A percentile compares a stretch with the other conserved stretches of the same genome.
phyloP scores from a whole-genome alignment of 2,888 invertebrate genomes.

The Cephus spinipes region DNA sequence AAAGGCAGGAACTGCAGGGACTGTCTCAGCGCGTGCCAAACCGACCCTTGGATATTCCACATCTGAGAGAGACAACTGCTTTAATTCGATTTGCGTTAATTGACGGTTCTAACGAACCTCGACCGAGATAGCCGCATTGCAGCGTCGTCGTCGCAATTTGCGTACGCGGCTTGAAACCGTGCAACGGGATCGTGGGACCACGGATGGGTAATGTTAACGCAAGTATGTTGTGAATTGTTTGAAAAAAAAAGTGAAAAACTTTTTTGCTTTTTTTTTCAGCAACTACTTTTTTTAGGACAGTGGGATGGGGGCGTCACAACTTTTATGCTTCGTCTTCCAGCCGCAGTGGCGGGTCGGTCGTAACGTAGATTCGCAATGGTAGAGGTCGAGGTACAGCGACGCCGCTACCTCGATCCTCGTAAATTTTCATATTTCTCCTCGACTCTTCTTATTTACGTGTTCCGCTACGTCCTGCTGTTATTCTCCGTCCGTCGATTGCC shows the following conservation, averaged over 20 bases:
- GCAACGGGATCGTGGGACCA: neutral
- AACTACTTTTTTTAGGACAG: neutral
- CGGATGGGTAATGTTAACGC: neutral
- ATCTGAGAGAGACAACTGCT: neutral
- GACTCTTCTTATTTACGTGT: neutral
- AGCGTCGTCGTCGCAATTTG: constrained; percentile 3
- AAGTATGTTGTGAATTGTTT: neutral
- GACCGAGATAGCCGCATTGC: constrained; percentile 4
- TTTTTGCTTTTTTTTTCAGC: neutral
- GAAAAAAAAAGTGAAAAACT: neutral
- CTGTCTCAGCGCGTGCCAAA: neutral
- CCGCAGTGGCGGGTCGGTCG: neutral
- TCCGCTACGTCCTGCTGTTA: neutral
- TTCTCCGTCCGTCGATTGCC: too few species aligned
- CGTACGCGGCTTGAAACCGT: neutral
- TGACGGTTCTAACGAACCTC: constrained; percentile 51
- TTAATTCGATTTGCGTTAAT: constrained; percentile 52
- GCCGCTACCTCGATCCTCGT: constrained; percentile 13
- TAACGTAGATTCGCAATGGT: neutral
- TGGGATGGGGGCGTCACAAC: neutral
- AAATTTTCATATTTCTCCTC: neutral
- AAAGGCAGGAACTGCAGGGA: neutral
- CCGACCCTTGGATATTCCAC: neutral
- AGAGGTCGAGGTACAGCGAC: neutral
- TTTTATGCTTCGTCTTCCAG: neutral